phyloP scores from a whole-genome alignment of 2,888 invertebrate genomes.

The Lasioglossum morio region DNA sequence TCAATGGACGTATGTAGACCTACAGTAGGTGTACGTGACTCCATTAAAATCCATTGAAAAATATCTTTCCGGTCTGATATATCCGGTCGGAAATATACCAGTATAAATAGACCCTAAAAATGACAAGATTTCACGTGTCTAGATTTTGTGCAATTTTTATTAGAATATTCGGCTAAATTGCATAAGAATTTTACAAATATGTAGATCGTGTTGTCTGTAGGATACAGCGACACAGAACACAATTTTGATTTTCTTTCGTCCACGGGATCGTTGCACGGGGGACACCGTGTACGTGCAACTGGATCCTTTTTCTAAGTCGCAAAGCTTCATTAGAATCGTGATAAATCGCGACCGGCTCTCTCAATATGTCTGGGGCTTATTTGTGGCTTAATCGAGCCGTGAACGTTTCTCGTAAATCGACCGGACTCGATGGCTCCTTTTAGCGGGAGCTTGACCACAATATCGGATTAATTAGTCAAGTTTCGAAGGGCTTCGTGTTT shows the following conservation, averaged over 20 bases:
- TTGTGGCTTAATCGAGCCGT: conserved; percentile 38
- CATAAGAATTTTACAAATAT: not conserved
- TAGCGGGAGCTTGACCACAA: not conserved
- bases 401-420: conserved; percentile 9
- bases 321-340: conserved; percentile 21
- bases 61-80: too few species aligned
- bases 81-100: too few species aligned
- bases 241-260: not conserved
- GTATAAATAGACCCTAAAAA: too few species aligned
- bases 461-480: conserved; percentile 12
- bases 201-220: not conserved
- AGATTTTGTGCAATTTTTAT: too few species aligned
- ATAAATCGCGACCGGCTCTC: conserved; percentile 26
- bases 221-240: not conserved
- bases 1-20: too few species aligned
- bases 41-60: too few species aligned
- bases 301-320: not conserved
- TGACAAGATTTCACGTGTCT: too few species aligned
- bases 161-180: not conserved
- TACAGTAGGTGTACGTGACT: too few species aligned
- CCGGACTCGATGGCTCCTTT: conserved; percentile 5
- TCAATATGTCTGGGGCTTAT: conserved; percentile 35
- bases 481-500: not conserved
- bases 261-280: not conserved
- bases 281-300: not conserved